A percentile compares a stretch with the other conserved stretches of the same genome.
These are phyloP conservation scores for Arenaria interpres DNA, from an alignment of 2,113 vertebrate species.

Conservation along the genomic window DNA sequence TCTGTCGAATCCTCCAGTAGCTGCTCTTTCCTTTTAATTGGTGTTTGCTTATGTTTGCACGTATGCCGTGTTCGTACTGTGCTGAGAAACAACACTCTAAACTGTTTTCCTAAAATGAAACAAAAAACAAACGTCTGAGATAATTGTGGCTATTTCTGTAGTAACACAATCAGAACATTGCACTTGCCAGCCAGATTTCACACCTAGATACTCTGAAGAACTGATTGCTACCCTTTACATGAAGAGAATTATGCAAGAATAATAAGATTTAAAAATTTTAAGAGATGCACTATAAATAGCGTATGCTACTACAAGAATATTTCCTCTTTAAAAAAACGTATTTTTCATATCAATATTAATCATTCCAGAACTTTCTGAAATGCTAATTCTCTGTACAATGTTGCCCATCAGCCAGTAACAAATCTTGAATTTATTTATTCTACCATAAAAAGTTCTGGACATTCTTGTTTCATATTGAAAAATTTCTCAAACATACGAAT, in stretches of 20 bases:
- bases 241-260: slow-evolving; percentile 50
- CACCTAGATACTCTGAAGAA: neutral
- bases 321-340: neutral
- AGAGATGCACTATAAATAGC: slow-evolving; percentile 49
- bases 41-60: slow-evolving; percentile 98
- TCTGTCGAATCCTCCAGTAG: slow-evolving; percentile 97
- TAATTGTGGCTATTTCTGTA: slow-evolving; percentile 25
- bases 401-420: neutral
- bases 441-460: neutral
- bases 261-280: slow-evolving; percentile 49
- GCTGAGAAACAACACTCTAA: slow-evolving; percentile 96
- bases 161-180: neutral
- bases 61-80: slow-evolving; percentile 97
- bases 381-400: neutral
- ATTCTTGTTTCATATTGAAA: neutral
- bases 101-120: slow-evolving; percentile 90
- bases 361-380: slow-evolving; percentile 4
- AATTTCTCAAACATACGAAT: neutral
- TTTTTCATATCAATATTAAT: neutral
- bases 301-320: slow-evolving; percentile 31
- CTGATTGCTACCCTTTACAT: neutral
- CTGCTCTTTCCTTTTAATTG: slow-evolving; percentile 97
- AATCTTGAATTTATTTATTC: neutral
- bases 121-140: neutral
- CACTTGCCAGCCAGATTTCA: slow-evolving; percentile 10